Evolutionary conservation across 2,113 vertebrate species (phyloP), one percentile per base, ranked within the genome.

Genomic region (Ochotona curzoniae): DNA sequence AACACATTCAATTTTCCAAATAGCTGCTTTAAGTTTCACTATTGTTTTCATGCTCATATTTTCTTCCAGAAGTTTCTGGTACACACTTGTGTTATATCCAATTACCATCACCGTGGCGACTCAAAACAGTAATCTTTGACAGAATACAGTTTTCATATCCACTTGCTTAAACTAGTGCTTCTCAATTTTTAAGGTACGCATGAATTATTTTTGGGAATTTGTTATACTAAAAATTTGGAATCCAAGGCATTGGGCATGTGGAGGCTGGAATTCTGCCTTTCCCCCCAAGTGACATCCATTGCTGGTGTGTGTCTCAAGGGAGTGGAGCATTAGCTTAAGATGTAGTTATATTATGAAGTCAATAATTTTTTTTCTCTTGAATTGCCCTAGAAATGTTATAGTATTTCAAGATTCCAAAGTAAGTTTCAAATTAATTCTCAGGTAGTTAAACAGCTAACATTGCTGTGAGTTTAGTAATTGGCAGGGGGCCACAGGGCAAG

Each of bases 401-500:
- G 70, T 93, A 47, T 91, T 47, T 35, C 64, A 95, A 90, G 38
- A 10, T 67, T 83, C 30, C 47, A 92, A 78, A 49, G 86, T 69
- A 90, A 80, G 25, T 74, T 63, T 80, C n/a, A 86, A 88, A 28
- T 85, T 95, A 66, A 81, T 90, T 93, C 66, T 54, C 75, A 66
- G 28, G 12, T 80, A 32, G 18, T 89, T 51, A 75, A 87, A 60
- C 20, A 93, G 69, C 38, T 93, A 83, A 5, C 79, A 74, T 15
- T 87, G 60, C 57, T 92, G 32, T 28, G 78, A 64, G 47, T 67
- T 57, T 4, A 17, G 4, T 74, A 54, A 73, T 26, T 91, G 74
- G 69, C 93, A 32, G 57, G 49, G 85, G 91, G 20, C 17, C 67
- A 28, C 14, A 88, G 20, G 76, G 30, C 26, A 74, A 78, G 93